These are phyloP conservation scores for Caenorhabditis wallacei DNA, from an alignment of 2,888 invertebrate genomes.

Conservation along the genomic window DNA sequence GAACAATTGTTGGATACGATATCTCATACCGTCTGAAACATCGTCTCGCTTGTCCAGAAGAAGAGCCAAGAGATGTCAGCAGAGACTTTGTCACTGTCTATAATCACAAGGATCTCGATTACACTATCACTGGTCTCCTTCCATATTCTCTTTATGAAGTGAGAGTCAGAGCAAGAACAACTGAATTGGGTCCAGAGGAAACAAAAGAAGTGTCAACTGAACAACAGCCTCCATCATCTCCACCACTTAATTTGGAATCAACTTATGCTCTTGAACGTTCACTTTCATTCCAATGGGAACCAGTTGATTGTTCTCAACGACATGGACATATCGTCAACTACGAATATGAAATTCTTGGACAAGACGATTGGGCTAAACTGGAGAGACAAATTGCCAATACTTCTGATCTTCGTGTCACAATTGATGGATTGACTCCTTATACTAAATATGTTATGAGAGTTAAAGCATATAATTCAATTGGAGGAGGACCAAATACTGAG, in stretches of 20 bases:
- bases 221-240: constrained; percentile 82
- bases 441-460: constrained; percentile 83
- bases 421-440: constrained; percentile 83
- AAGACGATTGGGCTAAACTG: constrained; percentile 83
- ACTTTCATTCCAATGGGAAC: constrained; percentile 77
- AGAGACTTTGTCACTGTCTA: constrained; percentile 83
- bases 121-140: constrained; percentile 82
- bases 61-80: constrained; percentile 82
- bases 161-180: constrained; percentile 80
- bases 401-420: constrained; percentile 79
- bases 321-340: constrained; percentile 83
- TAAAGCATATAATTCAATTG: constrained; percentile 83
- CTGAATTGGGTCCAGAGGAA: constrained; percentile 83
- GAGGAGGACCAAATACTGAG: constrained; percentile 83
- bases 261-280: constrained; percentile 81
- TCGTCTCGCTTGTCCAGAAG: constrained; percentile 83
- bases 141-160: constrained; percentile 83
- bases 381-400: constrained; percentile 83
- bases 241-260: constrained; percentile 82
- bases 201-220: constrained; percentile 81
- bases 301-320: constrained; percentile 83
- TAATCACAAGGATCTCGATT: constrained; percentile 83
- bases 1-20: constrained; percentile 83
- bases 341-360: constrained; percentile 83
- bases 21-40: constrained; percentile 83